Conservation (phyloP, 1,140 invertebrate genomes). For the Acyrthosiphon pisum region DNA sequence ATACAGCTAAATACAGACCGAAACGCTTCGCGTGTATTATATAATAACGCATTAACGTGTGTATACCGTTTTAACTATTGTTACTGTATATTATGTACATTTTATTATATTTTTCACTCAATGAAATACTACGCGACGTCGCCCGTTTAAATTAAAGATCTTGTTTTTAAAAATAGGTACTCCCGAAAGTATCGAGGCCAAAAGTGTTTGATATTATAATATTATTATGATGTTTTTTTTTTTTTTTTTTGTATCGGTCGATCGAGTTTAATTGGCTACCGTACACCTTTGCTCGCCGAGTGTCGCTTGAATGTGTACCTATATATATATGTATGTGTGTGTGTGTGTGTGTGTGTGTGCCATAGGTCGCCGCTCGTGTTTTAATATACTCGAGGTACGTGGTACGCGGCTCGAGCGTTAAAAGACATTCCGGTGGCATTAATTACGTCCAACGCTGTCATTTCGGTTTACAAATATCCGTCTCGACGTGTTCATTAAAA, state of each 20-base stretch:
- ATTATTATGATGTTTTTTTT: not conserved
- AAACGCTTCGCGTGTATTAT: not conserved
- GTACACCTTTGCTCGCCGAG: not conserved
- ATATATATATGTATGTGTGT: not conserved
- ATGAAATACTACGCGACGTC: not conserved
- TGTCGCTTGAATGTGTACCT: not conserved
- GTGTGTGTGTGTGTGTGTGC: too few species aligned
- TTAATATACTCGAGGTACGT: not conserved
- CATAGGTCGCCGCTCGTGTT: not conserved
- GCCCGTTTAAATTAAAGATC: not conserved
- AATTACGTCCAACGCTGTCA: conserved; percentile 31
- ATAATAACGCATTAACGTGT: not conserved
- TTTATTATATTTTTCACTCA: not conserved
- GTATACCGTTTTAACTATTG: too few species aligned
- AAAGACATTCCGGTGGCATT: conserved; percentile 37
- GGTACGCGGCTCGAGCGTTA: conserved; percentile 1
- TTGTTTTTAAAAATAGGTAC: not conserved
- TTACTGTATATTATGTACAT: too few species aligned
- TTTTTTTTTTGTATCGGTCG: not conserved
- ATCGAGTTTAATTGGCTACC: conserved; percentile 36
- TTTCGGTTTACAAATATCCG: conserved; percentile 16
- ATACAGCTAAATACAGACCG: not conserved
- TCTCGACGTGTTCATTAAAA: conserved; percentile 48
- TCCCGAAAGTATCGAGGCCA: not conserved
- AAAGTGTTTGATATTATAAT: not conserved